Percentiles rank a stretch among this genome's conserved stretches.
These are phyloP conservation scores for Ahaetulla prasina DNA, from an alignment of 2,113 vertebrate species.

Conservation along the genomic window DNA sequence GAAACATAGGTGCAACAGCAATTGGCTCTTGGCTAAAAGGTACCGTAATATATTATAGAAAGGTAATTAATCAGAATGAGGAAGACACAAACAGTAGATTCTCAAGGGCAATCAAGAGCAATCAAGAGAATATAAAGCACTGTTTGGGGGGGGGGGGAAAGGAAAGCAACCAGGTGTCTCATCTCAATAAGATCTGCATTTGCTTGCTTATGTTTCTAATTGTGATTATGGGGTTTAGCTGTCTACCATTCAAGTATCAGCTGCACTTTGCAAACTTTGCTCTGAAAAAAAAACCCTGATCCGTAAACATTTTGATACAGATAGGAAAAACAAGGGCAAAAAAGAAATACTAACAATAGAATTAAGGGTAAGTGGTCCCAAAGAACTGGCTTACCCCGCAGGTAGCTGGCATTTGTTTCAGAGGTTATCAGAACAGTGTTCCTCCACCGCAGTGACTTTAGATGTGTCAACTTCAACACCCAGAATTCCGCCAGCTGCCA, in stretches of 20 bases:
- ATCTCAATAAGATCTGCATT: constrained; percentile 24
- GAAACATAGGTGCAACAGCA: constrained; percentile 25
- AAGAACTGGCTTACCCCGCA: not conserved
- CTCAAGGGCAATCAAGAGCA: constrained; percentile 34
- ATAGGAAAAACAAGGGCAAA: not conserved
- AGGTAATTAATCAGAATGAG: constrained; percentile 32
- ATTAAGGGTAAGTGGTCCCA: not conserved
- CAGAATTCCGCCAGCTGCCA: not conserved
- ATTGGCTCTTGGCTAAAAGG: constrained; percentile 3
- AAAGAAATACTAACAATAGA: not conserved
- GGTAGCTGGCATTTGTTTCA: not conserved
- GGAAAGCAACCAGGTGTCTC: constrained; percentile 23
- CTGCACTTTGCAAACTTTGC: constrained; percentile 6
- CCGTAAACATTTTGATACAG: not conserved
- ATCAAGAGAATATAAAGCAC: constrained; percentile 20
- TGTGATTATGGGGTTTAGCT: constrained; percentile 22
- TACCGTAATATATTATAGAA: constrained; percentile 14
- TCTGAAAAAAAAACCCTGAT: not conserved
- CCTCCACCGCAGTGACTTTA: not conserved
- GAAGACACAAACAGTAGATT: constrained; percentile 15
- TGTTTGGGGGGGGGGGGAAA: no score
- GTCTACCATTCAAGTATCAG: not conserved
- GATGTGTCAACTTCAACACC: not conserved
- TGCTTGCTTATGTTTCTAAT: constrained; percentile 2
- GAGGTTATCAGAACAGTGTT: not conserved